These are phyloP conservation scores for Drosophila nigricruria DNA, from an alignment of 2,888 invertebrate species.

Conservation along the genomic window DNA sequence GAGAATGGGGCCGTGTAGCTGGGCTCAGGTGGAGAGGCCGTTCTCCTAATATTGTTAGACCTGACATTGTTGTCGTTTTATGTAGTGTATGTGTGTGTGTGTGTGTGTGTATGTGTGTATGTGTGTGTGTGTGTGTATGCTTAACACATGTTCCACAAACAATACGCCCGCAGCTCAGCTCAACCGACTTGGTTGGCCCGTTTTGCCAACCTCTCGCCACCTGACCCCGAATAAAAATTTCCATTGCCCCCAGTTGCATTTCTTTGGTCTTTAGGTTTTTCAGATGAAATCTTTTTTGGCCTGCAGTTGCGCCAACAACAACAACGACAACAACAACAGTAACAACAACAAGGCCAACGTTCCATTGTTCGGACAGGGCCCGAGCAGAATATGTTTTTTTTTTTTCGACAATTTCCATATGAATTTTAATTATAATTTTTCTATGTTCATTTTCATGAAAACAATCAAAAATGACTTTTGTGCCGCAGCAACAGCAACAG, in stretches of 20 bases:
- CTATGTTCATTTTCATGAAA: conserved; percentile 82
- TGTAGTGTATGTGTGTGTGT: conserved; percentile 10
- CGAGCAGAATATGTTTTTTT: conserved; percentile 27
- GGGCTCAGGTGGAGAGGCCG: conserved; percentile 56
- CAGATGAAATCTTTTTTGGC: conserved; percentile 77
- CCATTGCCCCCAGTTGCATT: conserved; percentile 66
- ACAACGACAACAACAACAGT: conserved; percentile 27
- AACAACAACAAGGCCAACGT: conserved; percentile 38
- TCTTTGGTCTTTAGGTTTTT: conserved; percentile 74
- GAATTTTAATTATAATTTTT: conserved; percentile 82
- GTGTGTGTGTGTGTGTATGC: conserved; percentile 32
- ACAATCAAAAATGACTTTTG: conserved; percentile 81
- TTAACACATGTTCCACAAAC: conserved; percentile 75
- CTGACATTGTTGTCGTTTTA: conserved; percentile 72
- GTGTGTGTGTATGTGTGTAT: conserved; percentile 11
- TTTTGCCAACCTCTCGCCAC: conserved; percentile 5
- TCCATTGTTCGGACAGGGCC: conserved; percentile 52
- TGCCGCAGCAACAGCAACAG: conserved; percentile 54
- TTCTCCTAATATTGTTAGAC: conserved; percentile 72
- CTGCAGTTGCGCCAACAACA: conserved; percentile 52
- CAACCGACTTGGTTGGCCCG: conserved; percentile 30
- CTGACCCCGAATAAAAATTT: conserved; percentile 26
- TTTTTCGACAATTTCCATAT: conserved; percentile 76
- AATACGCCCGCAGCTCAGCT: conserved; percentile 78
- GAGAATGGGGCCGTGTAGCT: conserved; percentile 17